A percentile compares a stretch with the other conserved stretches of the same genome.
Conservation (phyloP, 2,113 vertebrate genomes). For the Osmerus mordax region DNA sequence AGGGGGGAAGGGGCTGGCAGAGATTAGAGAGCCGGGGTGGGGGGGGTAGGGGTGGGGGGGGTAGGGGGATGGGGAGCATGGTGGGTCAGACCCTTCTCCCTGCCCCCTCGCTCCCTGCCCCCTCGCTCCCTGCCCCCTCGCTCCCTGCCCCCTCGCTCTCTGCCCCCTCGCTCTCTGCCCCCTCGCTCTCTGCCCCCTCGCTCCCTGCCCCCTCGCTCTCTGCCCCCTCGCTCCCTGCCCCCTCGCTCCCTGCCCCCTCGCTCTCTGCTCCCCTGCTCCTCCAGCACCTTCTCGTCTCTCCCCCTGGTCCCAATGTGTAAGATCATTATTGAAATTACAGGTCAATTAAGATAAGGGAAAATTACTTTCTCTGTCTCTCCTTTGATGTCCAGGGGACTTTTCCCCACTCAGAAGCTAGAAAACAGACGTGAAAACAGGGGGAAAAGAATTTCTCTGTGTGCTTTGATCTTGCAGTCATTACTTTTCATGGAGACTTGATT, state of each 20-base stretch:
- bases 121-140: too few relatives aligned
- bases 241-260: not conserved
- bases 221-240: too few relatives aligned
- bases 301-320: constrained; percentile 75
- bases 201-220: too few relatives aligned
- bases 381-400: constrained; percentile 75
- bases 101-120: not conserved
- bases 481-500: constrained; percentile 31
- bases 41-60: constrained; percentile 43
- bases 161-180: too few relatives aligned
- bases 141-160: not conserved
- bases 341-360: constrained; percentile 79
- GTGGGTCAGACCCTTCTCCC: too few relatives aligned
- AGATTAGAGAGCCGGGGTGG: constrained; percentile 25
- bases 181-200: too few relatives aligned
- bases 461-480: constrained; percentile 62
- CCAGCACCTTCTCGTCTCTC: constrained; percentile 52
- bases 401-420: constrained; percentile 57
- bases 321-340: constrained; percentile 78
- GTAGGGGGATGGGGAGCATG: constrained; percentile 23
- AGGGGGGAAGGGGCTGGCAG: too few relatives aligned
- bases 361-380: constrained; percentile 74
- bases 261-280: constrained; percentile 26
- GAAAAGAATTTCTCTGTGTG: constrained; percentile 19
- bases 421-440: constrained; percentile 51